phyloP scores from a whole-genome alignment of 2,888 invertebrate genomes.

The Aphelenchoides bicaudatus region DNA sequence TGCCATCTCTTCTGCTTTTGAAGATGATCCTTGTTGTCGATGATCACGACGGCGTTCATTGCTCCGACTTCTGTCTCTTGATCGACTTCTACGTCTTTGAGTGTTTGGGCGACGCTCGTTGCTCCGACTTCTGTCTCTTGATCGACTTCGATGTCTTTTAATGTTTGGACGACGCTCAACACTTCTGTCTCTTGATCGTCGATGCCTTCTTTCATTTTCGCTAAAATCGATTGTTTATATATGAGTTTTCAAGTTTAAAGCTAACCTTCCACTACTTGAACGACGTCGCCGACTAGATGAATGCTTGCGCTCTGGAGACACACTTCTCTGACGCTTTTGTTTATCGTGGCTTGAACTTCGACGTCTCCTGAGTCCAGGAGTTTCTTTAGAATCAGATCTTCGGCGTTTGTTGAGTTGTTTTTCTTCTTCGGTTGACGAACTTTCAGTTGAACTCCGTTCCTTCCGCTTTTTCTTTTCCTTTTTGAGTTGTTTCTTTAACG shows the following conservation, averaged over 20 bases:
- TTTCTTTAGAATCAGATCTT: not conserved
- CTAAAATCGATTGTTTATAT: too few species aligned
- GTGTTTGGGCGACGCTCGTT: not conserved
- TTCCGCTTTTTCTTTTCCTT: constrained; percentile 23
- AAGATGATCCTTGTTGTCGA: too few species aligned
- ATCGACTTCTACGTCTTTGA: too few species aligned
- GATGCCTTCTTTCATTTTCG: not conserved
- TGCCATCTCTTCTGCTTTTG: constrained; percentile 37
- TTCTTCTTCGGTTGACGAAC: constrained; percentile 6
- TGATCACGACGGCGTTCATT: not conserved
- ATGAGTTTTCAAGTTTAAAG: too few species aligned
- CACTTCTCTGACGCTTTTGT: not conserved
- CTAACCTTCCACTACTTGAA: too few species aligned
- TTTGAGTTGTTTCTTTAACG: constrained; percentile 17
- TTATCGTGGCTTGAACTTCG: too few species aligned
- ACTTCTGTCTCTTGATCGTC: not conserved
- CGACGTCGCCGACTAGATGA: not conserved
- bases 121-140: not conserved
- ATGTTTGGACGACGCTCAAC: not conserved
- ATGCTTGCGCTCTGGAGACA: not conserved
- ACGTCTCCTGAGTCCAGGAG: not conserved
- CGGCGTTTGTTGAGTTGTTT: not conserved
- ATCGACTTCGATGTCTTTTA: too few species aligned
- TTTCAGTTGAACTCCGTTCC: constrained; percentile 8
- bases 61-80: not conserved